Conservation (phyloP, 2,888 invertebrate genomes). For the Lucinisca nassula region DNA sequence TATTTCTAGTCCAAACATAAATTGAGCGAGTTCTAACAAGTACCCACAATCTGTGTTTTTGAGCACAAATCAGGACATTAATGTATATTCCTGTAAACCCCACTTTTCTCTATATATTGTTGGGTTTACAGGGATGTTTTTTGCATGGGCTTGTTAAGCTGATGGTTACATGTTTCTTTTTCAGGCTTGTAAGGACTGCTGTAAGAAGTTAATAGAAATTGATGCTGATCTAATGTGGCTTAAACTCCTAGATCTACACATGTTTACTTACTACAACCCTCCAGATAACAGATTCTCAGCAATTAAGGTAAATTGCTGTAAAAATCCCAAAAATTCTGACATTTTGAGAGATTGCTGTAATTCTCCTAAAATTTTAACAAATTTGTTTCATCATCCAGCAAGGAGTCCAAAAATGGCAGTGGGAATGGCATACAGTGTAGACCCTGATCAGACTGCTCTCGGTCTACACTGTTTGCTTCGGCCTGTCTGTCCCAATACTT, state of each 20-base stretch:
- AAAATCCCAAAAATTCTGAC: too few relatives aligned
- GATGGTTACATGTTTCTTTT: slow-evolving; percentile 18
- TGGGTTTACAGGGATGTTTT: too few relatives aligned
- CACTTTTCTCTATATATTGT: too few relatives aligned
- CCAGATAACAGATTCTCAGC: slow-evolving; percentile 68
- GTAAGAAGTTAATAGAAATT: slow-evolving; percentile 65
- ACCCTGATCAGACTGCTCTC: neutral
- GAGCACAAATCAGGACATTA: too few relatives aligned
- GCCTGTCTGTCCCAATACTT: neutral
- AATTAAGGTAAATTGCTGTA: slow-evolving; percentile 68
- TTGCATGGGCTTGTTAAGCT: too few relatives aligned
- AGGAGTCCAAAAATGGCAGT: neutral
- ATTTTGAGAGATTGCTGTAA: too few relatives aligned
- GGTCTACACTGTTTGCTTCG: neutral
- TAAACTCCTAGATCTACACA: slow-evolving; percentile 71
- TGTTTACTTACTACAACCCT: slow-evolving; percentile 59
- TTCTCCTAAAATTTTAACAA: neutral
- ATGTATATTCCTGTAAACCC: too few relatives aligned
- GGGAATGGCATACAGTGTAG: neutral
- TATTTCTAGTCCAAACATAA: too few relatives aligned
- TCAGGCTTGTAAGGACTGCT: slow-evolving; percentile 74
- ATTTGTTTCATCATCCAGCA: neutral
- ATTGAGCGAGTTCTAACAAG: too few relatives aligned
- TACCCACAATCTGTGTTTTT: too few relatives aligned
- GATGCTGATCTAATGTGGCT: slow-evolving; percentile 80